These are phyloP conservation scores for Notolepis coatsorum DNA, from an alignment of 2,797 vertebrate genomes.

Conservation along the genomic window DNA sequence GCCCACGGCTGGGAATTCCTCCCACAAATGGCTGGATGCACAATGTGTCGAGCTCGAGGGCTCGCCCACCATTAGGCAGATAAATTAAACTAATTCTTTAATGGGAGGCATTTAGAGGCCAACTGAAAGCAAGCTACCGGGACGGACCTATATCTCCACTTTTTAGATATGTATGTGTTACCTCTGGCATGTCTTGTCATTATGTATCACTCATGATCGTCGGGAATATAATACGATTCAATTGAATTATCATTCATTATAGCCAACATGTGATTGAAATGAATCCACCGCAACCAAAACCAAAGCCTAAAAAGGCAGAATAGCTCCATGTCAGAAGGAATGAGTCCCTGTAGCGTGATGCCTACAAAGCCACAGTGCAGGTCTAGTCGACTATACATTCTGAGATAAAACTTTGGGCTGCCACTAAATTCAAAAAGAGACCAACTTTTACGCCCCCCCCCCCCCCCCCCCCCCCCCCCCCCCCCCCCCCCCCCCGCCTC, in stretches of 20 bases:
- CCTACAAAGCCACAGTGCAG: conserved; percentile 32
- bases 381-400: conserved; percentile 42
- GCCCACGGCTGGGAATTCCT: conserved; percentile 34
- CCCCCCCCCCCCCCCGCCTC: no score
- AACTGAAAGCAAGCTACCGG: neutral
- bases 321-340: conserved; percentile 45
- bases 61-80: conserved; percentile 15
- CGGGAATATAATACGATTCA: conserved; percentile 23
- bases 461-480: no score
- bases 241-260: conserved; percentile 3
- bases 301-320: conserved; percentile 14
- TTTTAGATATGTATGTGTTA: neutral
- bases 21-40: conserved; percentile 29
- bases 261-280: conserved; percentile 25
- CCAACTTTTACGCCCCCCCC: conserved; percentile 32
- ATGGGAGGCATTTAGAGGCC: neutral
- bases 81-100: conserved; percentile 10
- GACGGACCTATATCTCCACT: neutral
- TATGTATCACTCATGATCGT: neutral
- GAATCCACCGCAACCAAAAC: conserved; percentile 24
- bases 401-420: conserved; percentile 11
- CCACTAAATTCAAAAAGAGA: conserved; percentile 27
- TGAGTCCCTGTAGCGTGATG: conserved; percentile 51
- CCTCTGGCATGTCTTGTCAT: neutral
- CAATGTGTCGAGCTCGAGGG: neutral